phyloP scores from a whole-genome alignment of 2,797 vertebrate genomes.

The Ptychobarbus kaznakovi region DNA sequence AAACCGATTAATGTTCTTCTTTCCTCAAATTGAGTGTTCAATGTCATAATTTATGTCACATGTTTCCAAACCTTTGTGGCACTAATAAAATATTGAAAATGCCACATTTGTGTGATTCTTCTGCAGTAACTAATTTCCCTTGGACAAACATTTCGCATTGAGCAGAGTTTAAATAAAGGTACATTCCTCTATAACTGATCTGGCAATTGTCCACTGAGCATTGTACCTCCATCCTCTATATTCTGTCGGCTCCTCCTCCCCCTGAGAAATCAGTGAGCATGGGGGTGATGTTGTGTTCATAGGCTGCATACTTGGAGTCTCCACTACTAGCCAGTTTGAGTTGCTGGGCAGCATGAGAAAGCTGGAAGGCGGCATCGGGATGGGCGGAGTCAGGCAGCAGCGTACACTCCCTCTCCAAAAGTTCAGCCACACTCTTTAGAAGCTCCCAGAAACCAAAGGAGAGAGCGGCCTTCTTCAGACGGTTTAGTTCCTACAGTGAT shows the following conservation, averaged over 20 bases:
- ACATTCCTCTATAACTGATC: neutral
- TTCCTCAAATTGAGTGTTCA: conserved; percentile 26
- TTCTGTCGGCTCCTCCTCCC: conserved; percentile 79
- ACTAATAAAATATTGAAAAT: conserved; percentile 9
- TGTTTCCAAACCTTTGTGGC: conserved; percentile 9
- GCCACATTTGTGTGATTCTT: neutral
- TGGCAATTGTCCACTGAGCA: neutral
- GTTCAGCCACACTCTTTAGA: conserved; percentile 92
- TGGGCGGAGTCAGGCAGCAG: conserved; percentile 94
- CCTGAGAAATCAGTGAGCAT: conserved; percentile 95
- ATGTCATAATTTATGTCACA: neutral
- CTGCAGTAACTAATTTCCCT: neutral
- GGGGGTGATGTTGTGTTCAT: conserved; percentile 93
- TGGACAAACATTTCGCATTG: neutral
- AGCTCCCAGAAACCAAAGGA: conserved; percentile 98
- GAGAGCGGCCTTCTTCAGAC: conserved; percentile 92
- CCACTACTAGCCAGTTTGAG: conserved; percentile 92
- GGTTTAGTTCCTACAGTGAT: conserved; percentile 89
- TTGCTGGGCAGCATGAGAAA: conserved; percentile 93
- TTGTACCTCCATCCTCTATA: conserved; percentile 63
- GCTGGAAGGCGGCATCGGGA: conserved; percentile 95
- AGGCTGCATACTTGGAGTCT: conserved; percentile 88
- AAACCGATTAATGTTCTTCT: neutral
- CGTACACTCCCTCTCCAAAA: conserved; percentile 95
- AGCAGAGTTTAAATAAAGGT: conserved; percentile 1